Conservation (phyloP, 2,888 invertebrate species). For the Crioceris asparagi region DNA sequence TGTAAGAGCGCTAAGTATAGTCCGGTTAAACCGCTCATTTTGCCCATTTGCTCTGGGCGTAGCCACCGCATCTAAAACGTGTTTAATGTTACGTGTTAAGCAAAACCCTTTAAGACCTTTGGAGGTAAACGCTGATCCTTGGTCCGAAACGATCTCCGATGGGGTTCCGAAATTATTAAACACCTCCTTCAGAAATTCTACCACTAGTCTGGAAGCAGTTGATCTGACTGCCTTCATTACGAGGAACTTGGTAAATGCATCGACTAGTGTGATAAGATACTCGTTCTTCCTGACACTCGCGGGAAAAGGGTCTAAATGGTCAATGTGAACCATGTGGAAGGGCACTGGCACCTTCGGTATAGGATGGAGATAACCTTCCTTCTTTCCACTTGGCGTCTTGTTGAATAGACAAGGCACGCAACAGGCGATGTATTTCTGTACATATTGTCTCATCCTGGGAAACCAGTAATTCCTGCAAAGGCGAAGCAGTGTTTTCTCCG, state of each 20-base stretch:
- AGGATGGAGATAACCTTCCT: slow-evolving; percentile 11
- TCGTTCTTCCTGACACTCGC: slow-evolving; percentile 26
- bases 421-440: slow-evolving; percentile 30
- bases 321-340: slow-evolving; percentile 16
- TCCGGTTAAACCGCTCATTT: slow-evolving; percentile 25
- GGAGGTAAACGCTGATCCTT: slow-evolving; percentile 32
- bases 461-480: slow-evolving; percentile 33
- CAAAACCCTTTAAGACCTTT: slow-evolving; percentile 28
- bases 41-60: slow-evolving; percentile 19
- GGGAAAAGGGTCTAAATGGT: slow-evolving; percentile 36
- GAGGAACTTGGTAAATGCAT: slow-evolving; percentile 11
- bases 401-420: slow-evolving; percentile 12
- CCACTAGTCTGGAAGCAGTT: slow-evolving; percentile 16
- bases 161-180: slow-evolving; percentile 21
- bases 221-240: slow-evolving; percentile 11
- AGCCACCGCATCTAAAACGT: slow-evolving; percentile 24
- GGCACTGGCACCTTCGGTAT: slow-evolving; percentile 10
- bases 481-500: slow-evolving; percentile 27
- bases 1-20: slow-evolving; percentile 21
- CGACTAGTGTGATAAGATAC: slow-evolving; percentile 7
- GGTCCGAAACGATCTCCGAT: slow-evolving; percentile 29
- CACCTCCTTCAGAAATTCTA: slow-evolving; percentile 11
- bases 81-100: slow-evolving; percentile 22
- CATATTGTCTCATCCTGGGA: slow-evolving; percentile 29
- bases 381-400: slow-evolving; percentile 9